phyloP scores from a whole-genome alignment of 2,888 invertebrate genomes.

The Eilema sororculum region DNA sequence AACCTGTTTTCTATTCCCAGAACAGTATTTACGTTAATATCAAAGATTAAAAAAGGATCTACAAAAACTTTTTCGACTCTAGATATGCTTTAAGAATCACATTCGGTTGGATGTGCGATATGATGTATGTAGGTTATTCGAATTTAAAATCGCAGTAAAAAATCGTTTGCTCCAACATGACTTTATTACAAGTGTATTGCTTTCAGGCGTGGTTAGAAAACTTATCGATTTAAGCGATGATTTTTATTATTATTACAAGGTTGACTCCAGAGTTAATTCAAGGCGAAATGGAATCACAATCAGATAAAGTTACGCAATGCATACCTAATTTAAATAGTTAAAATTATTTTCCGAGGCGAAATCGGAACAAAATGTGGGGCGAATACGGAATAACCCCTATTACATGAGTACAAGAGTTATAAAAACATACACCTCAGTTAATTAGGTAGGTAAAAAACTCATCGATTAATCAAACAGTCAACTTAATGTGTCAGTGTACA shows the following conservation, averaged over 20 bases:
- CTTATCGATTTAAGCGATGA: not conserved
- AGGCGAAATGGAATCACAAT: not conserved
- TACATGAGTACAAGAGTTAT: too few relatives aligned
- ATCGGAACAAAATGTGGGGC: not conserved
- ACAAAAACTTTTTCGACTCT: not conserved
- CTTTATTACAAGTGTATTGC: not conserved
- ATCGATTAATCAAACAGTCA: constrained; percentile 1
- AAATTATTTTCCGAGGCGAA: not conserved
- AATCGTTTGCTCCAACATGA: not conserved
- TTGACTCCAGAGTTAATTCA: not conserved
- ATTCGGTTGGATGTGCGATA: not conserved
- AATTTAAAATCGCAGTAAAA: not conserved
- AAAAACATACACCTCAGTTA: not conserved
- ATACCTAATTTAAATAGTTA: not conserved
- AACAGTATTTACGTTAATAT: not conserved
- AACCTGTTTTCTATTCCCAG: not conserved
- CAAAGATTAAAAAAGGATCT: not conserved
- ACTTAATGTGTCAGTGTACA: not conserved
- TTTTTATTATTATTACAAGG: not conserved
- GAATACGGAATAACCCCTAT: not conserved
- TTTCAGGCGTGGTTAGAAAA: not conserved
- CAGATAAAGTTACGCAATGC: not conserved
- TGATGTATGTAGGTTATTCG: too few relatives aligned
- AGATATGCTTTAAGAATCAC: not conserved
- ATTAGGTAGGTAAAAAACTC: not conserved